Evolutionary conservation across 2,113 vertebrate genomes (phyloP).

Genomic region (Ibidorhyncha struthersii): DNA sequence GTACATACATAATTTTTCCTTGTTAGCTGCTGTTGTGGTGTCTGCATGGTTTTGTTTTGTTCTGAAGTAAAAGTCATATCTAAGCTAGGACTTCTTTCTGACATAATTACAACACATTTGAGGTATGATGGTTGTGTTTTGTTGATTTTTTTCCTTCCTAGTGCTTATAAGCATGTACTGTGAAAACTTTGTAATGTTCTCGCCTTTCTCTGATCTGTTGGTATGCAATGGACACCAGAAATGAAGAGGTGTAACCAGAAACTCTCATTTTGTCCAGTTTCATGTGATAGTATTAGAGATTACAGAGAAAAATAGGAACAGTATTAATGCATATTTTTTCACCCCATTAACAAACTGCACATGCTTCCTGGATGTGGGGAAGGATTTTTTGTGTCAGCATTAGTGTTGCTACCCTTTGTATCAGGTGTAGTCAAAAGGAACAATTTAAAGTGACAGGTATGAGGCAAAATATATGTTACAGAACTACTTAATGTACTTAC

Average conservation of each 20-base stretch:
- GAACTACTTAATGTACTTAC: not conserved
- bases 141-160: not conserved
- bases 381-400: not conserved
- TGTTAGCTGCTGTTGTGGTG: not conserved
- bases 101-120: not conserved
- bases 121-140: not conserved
- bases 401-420: not conserved
- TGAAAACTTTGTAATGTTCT: not conserved
- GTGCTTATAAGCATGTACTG: not conserved
- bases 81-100: not conserved
- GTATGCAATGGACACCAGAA: not conserved
- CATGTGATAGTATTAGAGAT: not conserved
- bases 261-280: not conserved
- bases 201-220: not conserved
- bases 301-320: not conserved
- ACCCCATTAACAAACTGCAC: not conserved
- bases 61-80: not conserved
- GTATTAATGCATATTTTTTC: accelerated
- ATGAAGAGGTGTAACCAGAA: not conserved
- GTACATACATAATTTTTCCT: not conserved
- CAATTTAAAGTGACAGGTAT: not conserved
- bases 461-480: not conserved
- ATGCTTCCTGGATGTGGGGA: not conserved
- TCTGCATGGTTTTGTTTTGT: slow-evolving; percentile 1
- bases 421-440: not conserved